Percentiles rank a stretch among this genome's conserved stretches.
Evolutionary conservation across 1,140 invertebrate species (phyloP).

Genomic region (Pseudomyrmex pallidus): DNA sequence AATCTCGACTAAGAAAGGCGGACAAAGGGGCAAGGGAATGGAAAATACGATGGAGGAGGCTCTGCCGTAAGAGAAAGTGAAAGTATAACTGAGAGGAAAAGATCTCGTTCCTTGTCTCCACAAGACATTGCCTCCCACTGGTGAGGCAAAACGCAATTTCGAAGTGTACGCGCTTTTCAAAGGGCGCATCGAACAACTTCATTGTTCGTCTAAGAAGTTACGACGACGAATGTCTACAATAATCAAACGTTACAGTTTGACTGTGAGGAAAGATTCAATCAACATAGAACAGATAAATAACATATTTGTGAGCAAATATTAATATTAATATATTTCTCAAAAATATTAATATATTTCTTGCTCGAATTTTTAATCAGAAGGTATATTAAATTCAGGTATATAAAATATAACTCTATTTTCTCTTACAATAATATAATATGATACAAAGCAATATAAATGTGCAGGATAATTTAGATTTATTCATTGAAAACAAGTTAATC

Average conservation of each 20-base stretch:
- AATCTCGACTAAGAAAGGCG: conserved; percentile 60
- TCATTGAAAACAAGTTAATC: not conserved
- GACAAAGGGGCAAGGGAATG: conserved; percentile 36
- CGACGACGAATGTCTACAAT: not conserved
- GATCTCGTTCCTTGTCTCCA: conserved; percentile 68
- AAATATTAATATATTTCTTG: not conserved
- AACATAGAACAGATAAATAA: not conserved
- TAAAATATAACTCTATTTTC: not conserved
- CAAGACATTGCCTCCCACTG: conserved; percentile 60
- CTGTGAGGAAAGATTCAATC: not conserved
- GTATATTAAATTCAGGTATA: not conserved
- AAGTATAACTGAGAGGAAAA: conserved; percentile 72
- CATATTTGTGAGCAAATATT: not conserved
- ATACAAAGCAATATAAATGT: not conserved
- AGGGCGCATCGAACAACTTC: conserved; percentile 30
- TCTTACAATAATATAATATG: not conserved
- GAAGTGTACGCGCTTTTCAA: conserved; percentile 48
- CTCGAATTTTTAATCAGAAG: not conserved
- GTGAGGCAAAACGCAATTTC: conserved; percentile 47
- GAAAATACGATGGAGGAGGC: conserved; percentile 64
- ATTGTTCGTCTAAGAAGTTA: not conserved
- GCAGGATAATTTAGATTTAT: conserved; percentile 3
- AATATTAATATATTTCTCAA: not conserved
- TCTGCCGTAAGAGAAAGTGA: conserved; percentile 71
- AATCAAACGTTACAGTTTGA: not conserved